Evolutionary conservation across 2,888 invertebrate genomes (phyloP).

Genomic region (Leptinotarsa rubiginosa): DNA sequence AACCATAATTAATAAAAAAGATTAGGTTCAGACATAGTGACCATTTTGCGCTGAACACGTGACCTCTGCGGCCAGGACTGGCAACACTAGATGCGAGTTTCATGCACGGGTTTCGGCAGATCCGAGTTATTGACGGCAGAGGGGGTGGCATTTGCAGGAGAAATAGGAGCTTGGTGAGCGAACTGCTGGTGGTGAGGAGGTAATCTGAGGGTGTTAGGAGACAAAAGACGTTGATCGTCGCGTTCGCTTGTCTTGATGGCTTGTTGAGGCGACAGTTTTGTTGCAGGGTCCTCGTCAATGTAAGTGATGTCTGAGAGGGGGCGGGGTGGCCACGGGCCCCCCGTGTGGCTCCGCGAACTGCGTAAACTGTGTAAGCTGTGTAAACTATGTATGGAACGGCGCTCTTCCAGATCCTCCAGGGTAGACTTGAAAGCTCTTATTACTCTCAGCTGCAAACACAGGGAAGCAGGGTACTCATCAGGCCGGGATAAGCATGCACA

Average conservation of each 20-base stretch:
- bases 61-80: constrained; percentile 61
- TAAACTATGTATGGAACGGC: constrained; percentile 97
- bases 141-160: constrained; percentile 70
- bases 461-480: constrained; percentile 69
- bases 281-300: constrained; percentile 66
- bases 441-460: constrained; percentile 98
- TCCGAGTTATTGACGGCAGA: constrained; percentile 71
- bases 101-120: constrained; percentile 76
- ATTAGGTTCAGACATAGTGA: constrained; percentile 44
- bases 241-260: constrained; percentile 60
- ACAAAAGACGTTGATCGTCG: constrained; percentile 64
- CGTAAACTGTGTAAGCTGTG: constrained; percentile 91
- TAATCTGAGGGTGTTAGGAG: constrained; percentile 67
- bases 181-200: constrained; percentile 69
- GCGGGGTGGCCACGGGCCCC: constrained; percentile 73
- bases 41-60: constrained; percentile 59
- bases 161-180: constrained; percentile 70
- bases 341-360: constrained; percentile 81
- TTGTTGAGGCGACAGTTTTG: constrained; percentile 62
- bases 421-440: constrained; percentile 99
- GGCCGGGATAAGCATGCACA: constrained; percentile 64
- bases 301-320: constrained; percentile 87
- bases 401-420: constrained; percentile 99
- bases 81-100: constrained; percentile 76
- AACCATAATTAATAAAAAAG: not conserved